A percentile compares a stretch with the other conserved stretches of the same genome.
Conservation (phyloP, 2,888 invertebrate species). For the Schrankia costaestrigalis region DNA sequence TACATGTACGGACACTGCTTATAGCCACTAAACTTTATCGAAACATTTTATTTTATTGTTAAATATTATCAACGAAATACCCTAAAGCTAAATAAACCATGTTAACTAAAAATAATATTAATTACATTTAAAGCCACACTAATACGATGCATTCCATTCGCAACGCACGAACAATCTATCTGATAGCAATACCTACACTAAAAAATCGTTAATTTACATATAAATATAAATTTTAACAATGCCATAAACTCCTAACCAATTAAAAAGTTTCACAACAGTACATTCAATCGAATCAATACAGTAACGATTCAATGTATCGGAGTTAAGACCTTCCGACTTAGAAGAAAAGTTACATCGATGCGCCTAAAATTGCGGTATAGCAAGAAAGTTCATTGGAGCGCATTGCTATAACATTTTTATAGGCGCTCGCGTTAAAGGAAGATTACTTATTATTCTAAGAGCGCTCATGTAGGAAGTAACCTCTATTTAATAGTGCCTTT, state of each 20-base stretch:
- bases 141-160: not conserved
- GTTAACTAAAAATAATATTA: too few species aligned
- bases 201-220: too few species aligned
- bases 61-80: too few species aligned
- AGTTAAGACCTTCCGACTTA: conserved; percentile 9
- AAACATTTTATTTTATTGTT: too few species aligned
- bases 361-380: conserved; percentile 32
- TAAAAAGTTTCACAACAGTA: conserved; percentile 2
- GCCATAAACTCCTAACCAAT: conserved; percentile 4
- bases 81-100: not conserved
- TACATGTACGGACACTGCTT: too few species aligned
- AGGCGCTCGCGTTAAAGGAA: conserved; percentile 25
- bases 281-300: conserved; percentile 14
- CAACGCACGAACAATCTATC: not conserved
- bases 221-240: too few species aligned
- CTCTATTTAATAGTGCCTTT: conserved; percentile 10
- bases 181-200: too few species aligned
- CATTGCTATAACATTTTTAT: conserved; percentile 34
- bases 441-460: conserved; percentile 28
- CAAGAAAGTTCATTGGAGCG: conserved; percentile 25
- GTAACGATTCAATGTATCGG: conserved; percentile 6
- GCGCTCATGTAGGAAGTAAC: conserved; percentile 25
- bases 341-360: conserved; percentile 12
- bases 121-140: too few species aligned
- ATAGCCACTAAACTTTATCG: too few species aligned